Base-by-base conservation (phyloP, 2,113 vertebrate species). In the Apteryx mantelli region DNA sequence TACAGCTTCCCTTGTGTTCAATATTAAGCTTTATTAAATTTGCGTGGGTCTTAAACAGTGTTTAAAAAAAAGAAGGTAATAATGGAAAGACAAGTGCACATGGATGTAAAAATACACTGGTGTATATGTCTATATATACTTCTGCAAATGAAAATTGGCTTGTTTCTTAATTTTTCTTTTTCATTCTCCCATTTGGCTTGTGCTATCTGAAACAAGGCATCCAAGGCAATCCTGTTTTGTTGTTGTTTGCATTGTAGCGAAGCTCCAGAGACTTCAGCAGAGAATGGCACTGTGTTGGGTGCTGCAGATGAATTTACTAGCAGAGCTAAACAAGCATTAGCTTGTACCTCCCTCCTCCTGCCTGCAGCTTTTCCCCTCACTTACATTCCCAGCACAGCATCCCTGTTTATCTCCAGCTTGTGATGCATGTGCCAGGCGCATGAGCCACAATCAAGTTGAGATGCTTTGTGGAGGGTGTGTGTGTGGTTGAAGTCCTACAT, bases 361-460 rank as follows among this genome's bases (percentile, higher is more conserved):
- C 82, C 58, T 55, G 40, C 36, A 4, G 0, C 61, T 28, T 77
- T 60, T 19, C 53, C 46, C 42, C 40, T 3, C 34, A 2, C 36
- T 69, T 17, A 0, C 0, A 4, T 44, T 70, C 30, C 58, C 26
- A 25, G 65, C n/a, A 28, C 36, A 21, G 0, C 0, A 0, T 61
- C 32, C 76, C 44, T 19, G 21, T n/a, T 25, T 24, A 4, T 38
- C 42, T 92, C 8, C 38, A 30, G 68, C 38, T 46, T 86, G 1
- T 3, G 34, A 24, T 34, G 52, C 40, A 6, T 2, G 5, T 90
- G 69, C 69, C 7, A 3, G 24, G 0, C 0, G 0, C 0, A 0
- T 52, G 82, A 85, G 61, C 46, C 14, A 3, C 25, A 5, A 58
- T 52, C 8, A 2, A 28, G 77, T 0, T 21, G 58, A 20, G 82